These are phyloP conservation scores for Lasioglossum figueresi DNA, from an alignment of 2,888 invertebrate species.

Conservation along the genomic window DNA sequence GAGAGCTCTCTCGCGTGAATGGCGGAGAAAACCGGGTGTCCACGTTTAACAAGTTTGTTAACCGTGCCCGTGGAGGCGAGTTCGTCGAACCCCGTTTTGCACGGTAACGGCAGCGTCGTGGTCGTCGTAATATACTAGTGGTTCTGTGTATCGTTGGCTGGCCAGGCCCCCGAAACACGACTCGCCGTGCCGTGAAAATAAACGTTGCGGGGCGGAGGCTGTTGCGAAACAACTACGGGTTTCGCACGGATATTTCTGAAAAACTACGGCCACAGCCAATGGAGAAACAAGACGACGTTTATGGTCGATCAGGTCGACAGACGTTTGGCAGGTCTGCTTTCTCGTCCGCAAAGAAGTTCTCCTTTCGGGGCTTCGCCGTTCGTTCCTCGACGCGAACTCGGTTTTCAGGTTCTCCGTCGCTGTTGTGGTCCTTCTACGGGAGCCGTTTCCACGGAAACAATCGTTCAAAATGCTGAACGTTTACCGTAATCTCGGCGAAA, in stretches of 20 bases:
- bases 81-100: conserved; percentile 54
- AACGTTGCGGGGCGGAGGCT: conserved; percentile 41
- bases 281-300: conserved; percentile 69
- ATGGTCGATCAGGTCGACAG: conserved; percentile 72
- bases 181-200: conserved; percentile 64
- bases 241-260: conserved; percentile 68
- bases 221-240: conserved; percentile 46
- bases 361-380: conserved; percentile 55
- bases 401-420: conserved; percentile 32
- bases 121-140: conserved; percentile 51
- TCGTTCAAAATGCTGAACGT: conserved; percentile 18
- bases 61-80: conserved; percentile 12
- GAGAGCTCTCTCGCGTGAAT: background rate
- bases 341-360: conserved; percentile 61
- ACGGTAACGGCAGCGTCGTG: conserved; percentile 6
- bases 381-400: conserved; percentile 47
- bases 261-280: conserved; percentile 49
- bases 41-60: conserved; percentile 59
- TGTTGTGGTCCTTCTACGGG: conserved; percentile 48
- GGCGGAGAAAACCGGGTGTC: conserved; percentile 43
- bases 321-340: conserved; percentile 73
- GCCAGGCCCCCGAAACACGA: conserved; percentile 21
- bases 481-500: conserved; percentile 19
- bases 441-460: conserved; percentile 27
- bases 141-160: conserved; percentile 52